A percentile compares a stretch with the other conserved stretches of the same genome.
phyloP scores from a whole-genome alignment of 2,888 invertebrate genomes.

The Amblyteles armatorius region DNA sequence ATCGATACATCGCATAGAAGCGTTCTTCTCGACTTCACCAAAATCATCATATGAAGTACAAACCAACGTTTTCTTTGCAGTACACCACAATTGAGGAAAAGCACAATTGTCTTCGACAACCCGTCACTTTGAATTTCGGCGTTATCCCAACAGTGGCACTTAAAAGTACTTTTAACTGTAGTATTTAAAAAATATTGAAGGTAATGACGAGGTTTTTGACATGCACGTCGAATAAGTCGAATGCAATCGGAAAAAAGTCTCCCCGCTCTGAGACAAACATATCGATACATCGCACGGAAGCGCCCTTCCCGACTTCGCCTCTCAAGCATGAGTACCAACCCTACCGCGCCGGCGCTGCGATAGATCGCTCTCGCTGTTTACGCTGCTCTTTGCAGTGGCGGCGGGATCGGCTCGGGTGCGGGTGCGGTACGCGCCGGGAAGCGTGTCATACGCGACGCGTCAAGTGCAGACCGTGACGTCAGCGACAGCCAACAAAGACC shows the following conservation, averaged over 20 bases:
- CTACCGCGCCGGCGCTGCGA: neutral
- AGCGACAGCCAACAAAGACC: slow-evolving; percentile 74
- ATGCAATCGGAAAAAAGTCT: neutral
- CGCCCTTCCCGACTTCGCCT: slow-evolving; percentile 1
- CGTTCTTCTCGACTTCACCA: slow-evolving; percentile 1
- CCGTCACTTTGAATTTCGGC: too few relatives aligned
- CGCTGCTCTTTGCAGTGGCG: slow-evolving; percentile 41
- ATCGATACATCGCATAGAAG: neutral
- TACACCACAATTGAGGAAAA: too few relatives aligned
- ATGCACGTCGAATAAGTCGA: neutral
- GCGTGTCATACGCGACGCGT: slow-evolving; percentile 73
- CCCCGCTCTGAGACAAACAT: neutral
- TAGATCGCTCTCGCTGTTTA: slow-evolving; percentile 34
- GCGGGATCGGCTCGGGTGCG: slow-evolving; percentile 51
- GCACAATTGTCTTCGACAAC: too few relatives aligned
- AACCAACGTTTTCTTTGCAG: too few relatives aligned
- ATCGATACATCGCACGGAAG: neutral
- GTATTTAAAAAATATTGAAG: too few relatives aligned
- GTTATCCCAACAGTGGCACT: too few relatives aligned
- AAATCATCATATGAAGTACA: too few relatives aligned
- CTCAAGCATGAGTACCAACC: neutral
- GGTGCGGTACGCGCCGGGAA: slow-evolving; percentile 69
- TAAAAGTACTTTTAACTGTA: too few relatives aligned
- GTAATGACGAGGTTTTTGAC: neutral
- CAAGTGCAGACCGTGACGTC: slow-evolving; percentile 77